These are phyloP conservation scores for Notodonta dromedarius DNA, from an alignment of 2,888 invertebrate species.

Conservation along the genomic window DNA sequence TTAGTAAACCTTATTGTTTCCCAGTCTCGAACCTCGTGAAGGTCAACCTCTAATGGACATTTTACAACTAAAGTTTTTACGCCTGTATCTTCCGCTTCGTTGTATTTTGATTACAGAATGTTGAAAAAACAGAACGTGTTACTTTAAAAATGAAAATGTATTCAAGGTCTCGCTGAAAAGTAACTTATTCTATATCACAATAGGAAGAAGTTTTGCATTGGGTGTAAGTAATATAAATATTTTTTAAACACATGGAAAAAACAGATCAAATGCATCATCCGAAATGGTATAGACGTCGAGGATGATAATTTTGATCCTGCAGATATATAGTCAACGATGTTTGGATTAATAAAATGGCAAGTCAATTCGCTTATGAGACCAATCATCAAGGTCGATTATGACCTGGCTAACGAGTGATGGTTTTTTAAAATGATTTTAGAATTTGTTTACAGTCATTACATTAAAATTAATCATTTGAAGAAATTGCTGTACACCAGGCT, in stretches of 20 bases:
- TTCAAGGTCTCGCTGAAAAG: neutral
- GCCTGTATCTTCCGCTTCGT: constrained; percentile 33
- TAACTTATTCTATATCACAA: too few relatives aligned
- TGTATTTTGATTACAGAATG: constrained; percentile 17
- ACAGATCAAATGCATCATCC: neutral
- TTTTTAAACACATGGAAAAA: neutral
- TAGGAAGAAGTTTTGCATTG: too few relatives aligned
- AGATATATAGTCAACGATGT: neutral
- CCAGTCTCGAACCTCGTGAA: constrained; percentile 38
- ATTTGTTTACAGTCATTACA: too few relatives aligned
- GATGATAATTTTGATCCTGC: neutral
- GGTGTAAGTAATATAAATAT: too few relatives aligned
- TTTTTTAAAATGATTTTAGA: neutral
- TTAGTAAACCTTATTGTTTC: constrained; percentile 27
- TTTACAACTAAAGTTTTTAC: constrained; percentile 37
- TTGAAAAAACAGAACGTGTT: neutral
- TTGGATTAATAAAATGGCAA: constrained; percentile 15
- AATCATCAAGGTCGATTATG: constrained; percentile 36
- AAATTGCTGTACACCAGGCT: too few relatives aligned
- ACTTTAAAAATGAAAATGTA: neutral
- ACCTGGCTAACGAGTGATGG: constrained; percentile 31
- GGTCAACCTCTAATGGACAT: constrained; percentile 42
- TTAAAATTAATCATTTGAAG: too few relatives aligned
- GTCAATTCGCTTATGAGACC: constrained; percentile 33
- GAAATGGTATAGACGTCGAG: neutral